Evolutionary conservation across 2,888 invertebrate species (phyloP).

Genomic region (Eupithecia abbreviata): DNA sequence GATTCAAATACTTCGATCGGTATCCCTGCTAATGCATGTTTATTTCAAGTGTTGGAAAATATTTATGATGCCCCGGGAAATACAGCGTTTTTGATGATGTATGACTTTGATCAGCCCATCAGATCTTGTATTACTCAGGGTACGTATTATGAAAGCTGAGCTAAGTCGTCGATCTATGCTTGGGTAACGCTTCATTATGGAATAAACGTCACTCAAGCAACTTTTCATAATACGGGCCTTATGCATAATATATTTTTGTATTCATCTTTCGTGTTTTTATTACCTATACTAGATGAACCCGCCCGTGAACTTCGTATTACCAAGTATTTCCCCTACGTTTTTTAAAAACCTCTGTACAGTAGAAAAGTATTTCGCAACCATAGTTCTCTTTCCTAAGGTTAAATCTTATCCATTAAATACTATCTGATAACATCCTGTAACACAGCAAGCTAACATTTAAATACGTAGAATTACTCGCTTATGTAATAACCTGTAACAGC

Average conservation of each 20-base stretch:
- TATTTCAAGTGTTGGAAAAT: conserved; percentile 28
- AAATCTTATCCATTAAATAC: background rate
- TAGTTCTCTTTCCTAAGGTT: background rate
- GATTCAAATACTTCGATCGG: conserved; percentile 32
- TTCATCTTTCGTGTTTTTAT: background rate
- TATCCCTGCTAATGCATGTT: conserved; percentile 29
- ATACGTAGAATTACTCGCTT: background rate
- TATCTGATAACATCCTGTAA: background rate
- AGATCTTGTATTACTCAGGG: background rate
- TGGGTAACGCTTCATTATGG: too few species aligned
- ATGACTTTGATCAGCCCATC: background rate
- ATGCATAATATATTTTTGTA: background rate
- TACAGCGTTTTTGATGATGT: background rate
- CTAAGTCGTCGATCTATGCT: too few species aligned
- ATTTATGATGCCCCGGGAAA: conserved; percentile 23
- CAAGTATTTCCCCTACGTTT: too few species aligned
- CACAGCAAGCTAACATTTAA: background rate
- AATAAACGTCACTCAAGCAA: too few species aligned
- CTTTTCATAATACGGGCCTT: too few species aligned
- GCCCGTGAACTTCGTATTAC: too few species aligned
- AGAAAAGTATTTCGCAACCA: too few species aligned
- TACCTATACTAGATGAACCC: background rate
- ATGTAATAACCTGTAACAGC: conserved; percentile 20
- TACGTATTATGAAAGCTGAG: background rate
- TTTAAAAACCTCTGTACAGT: too few species aligned